Evolutionary conservation across 2,797 vertebrate genomes (phyloP), one percentile per base, ranked within the genome.

Genomic region (Sebastiscus albofasciatus): DNA sequence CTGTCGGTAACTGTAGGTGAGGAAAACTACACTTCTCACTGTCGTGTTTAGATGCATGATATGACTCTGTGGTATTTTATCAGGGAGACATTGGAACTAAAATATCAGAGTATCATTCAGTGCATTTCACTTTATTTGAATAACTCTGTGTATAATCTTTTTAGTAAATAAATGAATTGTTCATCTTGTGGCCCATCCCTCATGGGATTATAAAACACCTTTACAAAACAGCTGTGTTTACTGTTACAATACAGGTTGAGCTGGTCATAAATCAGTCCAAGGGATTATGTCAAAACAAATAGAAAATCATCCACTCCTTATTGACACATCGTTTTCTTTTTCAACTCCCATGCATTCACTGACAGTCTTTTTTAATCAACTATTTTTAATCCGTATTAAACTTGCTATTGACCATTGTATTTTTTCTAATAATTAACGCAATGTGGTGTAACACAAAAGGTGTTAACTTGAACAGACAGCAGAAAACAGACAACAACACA

Each of bases 1-100:
- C 52, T 73, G 77, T 61, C 46, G 20, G n/a, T 71, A 46, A 73
- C 26, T 67, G 46, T 55, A 62, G 59, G 36, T 59, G 62, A 54
- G 24, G 22, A 27, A 12, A 46, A 54, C 8, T 31, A 36, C 22
- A 22, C 6, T 13, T 29, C 16, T 33, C 12, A 18, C 42, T 39
- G 24, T 1, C 5, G 1, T 59, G 34, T 67, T 24, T n/a, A 33
- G 20, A 20, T 20, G 22, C n/a, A 42, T 34, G 14, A 70, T 42
- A 8, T 54, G 4, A 52, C 7, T 27, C 26, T 5, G 7, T 31
- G 12, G 26, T 7, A 58, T 39, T 52, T 61, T n/a, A 52, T 6
- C 26, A 7, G 4, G 27, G 26, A 75, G 14, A 26, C 49, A 42
- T 7, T 29, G 18, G 24, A 22, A 49, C 11, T 27, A 3, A 31